A percentile compares a stretch with the other conserved stretches of the same genome.
Evolutionary conservation across 1,140 invertebrate genomes (phyloP).

Genomic region (Leptonema lineaticorne): DNA sequence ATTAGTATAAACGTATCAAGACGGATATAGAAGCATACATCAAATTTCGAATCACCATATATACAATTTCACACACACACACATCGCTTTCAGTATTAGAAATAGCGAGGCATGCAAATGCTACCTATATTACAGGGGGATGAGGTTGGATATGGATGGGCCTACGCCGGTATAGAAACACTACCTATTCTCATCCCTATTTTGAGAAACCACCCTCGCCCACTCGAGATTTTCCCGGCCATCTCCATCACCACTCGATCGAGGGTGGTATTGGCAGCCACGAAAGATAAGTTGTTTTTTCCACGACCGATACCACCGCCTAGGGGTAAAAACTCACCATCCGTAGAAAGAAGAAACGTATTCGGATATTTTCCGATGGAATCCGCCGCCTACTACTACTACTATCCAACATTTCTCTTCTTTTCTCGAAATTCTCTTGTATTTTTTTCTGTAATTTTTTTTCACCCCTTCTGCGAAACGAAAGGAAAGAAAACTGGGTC

Average conservation of each 20-base stretch:
- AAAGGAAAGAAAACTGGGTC: background rate
- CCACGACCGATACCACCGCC: slow-evolving; percentile 2
- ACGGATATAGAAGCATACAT: no score
- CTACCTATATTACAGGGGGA: background rate
- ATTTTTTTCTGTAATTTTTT: background rate
- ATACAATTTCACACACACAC: no score
- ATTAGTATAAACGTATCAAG: no score
- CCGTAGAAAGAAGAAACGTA: slow-evolving; percentile 33
- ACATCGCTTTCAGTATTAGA: no score
- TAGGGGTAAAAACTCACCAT: slow-evolving; percentile 21
- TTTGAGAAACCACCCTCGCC: background rate
- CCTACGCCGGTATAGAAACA: no score
- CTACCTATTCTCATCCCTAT: no score
- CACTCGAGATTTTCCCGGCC: background rate
- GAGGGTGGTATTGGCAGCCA: slow-evolving; percentile 40
- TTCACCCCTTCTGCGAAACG: background rate
- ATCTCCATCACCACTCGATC: slow-evolving; percentile 4
- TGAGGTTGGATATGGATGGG: no score
- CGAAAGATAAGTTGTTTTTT: slow-evolving; percentile 41
- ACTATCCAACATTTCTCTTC: background rate
- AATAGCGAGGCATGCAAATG: slow-evolving; percentile 41
- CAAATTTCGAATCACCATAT: no score
- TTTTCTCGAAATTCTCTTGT: background rate
- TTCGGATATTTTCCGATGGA: slow-evolving; percentile 11
- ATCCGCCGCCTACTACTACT: background rate